Evolutionary conservation across 1,140 invertebrate genomes (phyloP), one percentile per base, ranked within the genome.

Genomic region (Colletes latitarsis): DNA sequence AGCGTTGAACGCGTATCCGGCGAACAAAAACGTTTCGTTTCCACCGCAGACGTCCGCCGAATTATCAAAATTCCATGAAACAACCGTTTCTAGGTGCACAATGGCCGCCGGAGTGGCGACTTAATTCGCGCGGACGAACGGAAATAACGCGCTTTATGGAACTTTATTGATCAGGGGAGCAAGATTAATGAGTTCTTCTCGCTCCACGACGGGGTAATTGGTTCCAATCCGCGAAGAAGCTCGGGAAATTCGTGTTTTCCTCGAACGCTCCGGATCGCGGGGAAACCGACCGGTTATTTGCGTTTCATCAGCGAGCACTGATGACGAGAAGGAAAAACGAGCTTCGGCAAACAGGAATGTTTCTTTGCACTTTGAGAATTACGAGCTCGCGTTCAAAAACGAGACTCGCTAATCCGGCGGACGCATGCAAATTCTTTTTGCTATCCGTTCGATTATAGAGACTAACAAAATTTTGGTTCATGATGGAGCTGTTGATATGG

Each of bases 91-190:
- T 3, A 4, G 53, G 53, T 55, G 15, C 0, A 55, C 53, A 17
- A 55, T n/a, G 6, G 19, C 21, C 1, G 15, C 6, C 1, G 21
- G 12, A n/a, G 49, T 30, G 43, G 41, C 15, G n/a, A 12, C 64
- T 49, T 41, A 8, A 41, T 55, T n/a, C 52, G 15, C 0, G 0
- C 17, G 6, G 9, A 17, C 3, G 15, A 63, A 62, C 58, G 43
- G 71, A 49, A 63, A 73, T 73, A 63, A 63, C 57, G 30, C 46
- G 21, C 19, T 74, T 74, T 41, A 64, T 64, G 12, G 5, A 74
- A 74, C 19, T 73, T 73, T 74, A 74, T 74, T 60, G 72, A 64
- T 21, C 72, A 19, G 6, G 12, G 5, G 15, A 58, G 14, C 15
- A 39, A 52, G 21, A 49, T 63, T 74, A 64, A 74, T 12, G 46